phyloP scores from a whole-genome alignment of 2,797 vertebrate genomes.

The Amniataba percoides region DNA sequence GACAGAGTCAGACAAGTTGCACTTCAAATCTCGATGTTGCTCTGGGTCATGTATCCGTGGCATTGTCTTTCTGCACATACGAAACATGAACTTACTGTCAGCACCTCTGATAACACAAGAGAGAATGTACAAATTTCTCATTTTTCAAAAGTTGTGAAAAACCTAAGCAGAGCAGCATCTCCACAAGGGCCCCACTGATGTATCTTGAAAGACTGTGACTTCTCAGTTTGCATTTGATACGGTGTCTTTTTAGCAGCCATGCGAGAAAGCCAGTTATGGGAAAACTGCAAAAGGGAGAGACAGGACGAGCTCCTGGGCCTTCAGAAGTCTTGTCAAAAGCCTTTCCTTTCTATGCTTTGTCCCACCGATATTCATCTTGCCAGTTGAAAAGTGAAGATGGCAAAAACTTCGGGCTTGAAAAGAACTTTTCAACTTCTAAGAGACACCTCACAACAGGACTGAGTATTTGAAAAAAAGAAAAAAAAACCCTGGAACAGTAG shows the following conservation, averaged over 20 bases:
- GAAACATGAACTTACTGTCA: constrained; percentile 76
- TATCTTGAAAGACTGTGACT: constrained; percentile 84
- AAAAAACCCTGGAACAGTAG: constrained; percentile 67
- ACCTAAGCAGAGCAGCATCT: constrained; percentile 81
- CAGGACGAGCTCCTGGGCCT: constrained; percentile 81
- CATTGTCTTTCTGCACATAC: constrained; percentile 49
- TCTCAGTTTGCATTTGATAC: constrained; percentile 85
- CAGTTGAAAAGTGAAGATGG: constrained; percentile 82
- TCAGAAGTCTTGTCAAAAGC: constrained; percentile 85
- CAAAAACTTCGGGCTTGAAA: constrained; percentile 83
- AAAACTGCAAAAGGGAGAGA: constrained; percentile 79
- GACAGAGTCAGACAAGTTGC: constrained; percentile 45
- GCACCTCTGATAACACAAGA: constrained; percentile 74
- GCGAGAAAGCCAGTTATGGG: constrained; percentile 81
- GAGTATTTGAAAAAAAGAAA: constrained; percentile 75
- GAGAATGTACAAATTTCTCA: constrained; percentile 76
- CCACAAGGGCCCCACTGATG: constrained; percentile 80
- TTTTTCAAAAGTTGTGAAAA: constrained; percentile 80
- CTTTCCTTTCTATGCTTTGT: constrained; percentile 82
- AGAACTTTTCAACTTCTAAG: constrained; percentile 84
- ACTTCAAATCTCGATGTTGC: constrained; percentile 49
- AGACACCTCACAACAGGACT: constrained; percentile 80
- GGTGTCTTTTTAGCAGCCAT: constrained; percentile 78
- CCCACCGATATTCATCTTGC: constrained; percentile 85
- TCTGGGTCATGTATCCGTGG: constrained; percentile 66